These are phyloP conservation scores for Drosophila heteroneura DNA, from an alignment of 2,888 invertebrate genomes.

Conservation along the genomic window DNA sequence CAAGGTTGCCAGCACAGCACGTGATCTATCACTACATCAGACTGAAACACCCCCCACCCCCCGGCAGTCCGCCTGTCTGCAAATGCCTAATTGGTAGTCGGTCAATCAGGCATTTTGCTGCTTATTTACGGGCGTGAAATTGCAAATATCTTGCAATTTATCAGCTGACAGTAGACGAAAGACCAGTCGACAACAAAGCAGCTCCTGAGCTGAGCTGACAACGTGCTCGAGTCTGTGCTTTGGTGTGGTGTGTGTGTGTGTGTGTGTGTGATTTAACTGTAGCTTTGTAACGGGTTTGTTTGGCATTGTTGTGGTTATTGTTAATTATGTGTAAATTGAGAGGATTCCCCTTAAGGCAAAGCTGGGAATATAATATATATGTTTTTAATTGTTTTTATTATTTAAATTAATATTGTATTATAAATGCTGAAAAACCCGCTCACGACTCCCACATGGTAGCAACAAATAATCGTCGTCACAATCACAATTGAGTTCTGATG, in stretches of 20 bases:
- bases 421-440: conserved; percentile 1
- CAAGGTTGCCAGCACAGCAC: conserved; percentile 31
- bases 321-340: conserved; percentile 35
- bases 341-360: conserved; percentile 8
- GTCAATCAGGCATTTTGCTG: conserved; percentile 7
- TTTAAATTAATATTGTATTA: neutral
- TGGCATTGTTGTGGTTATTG: conserved; percentile 1
- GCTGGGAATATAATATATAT: conserved; percentile 2
- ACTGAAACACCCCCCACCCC: neutral
- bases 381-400: conserved; percentile 3
- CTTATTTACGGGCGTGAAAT: conserved; percentile 36
- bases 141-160: conserved; percentile 47
- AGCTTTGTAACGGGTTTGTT: conserved; percentile 11
- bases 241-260: neutral
- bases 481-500: conserved; percentile 36
- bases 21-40: conserved; percentile 52
- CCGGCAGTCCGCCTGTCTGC: neutral
- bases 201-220: conserved; percentile 6
- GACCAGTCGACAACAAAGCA: conserved; percentile 29
- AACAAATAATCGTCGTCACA: conserved; percentile 5
- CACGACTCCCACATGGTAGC: conserved; percentile 47
- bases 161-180: conserved; percentile 47
- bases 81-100: conserved; percentile 47
- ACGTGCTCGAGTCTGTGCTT: conserved; percentile 22
- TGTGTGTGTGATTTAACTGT: conserved; percentile 15